Evolutionary conservation across 2,113 vertebrate species (phyloP).

Genomic region (Ibidorhyncha struthersii): DNA sequence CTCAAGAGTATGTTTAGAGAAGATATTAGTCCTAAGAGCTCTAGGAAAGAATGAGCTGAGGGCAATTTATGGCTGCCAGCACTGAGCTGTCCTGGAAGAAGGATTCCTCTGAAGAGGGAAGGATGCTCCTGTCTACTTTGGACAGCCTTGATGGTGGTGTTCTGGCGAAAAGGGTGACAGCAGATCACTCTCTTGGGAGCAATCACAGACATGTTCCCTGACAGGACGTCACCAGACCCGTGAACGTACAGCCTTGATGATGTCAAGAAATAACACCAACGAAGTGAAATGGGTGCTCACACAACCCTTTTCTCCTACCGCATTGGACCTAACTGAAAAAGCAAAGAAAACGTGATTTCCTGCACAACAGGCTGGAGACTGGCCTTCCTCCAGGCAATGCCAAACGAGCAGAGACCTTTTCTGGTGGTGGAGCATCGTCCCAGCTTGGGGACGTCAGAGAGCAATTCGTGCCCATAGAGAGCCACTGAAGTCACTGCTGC

Average conservation of each 20-base stretch:
- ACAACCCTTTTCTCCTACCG: background rate
- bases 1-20: background rate
- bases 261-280: background rate
- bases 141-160: background rate
- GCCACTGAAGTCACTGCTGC: background rate
- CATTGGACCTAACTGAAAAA: background rate
- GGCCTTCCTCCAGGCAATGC: background rate
- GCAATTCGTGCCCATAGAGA: background rate
- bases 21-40: background rate
- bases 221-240: background rate
- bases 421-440: background rate
- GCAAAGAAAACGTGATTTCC: background rate
- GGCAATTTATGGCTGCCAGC: background rate
- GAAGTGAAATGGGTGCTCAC: background rate
- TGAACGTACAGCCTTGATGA: background rate
- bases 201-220: background rate
- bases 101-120: background rate
- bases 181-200: background rate
- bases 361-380: background rate
- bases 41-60: background rate
- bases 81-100: background rate
- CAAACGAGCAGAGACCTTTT: background rate
- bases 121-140: background rate
- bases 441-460: background rate
- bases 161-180: background rate